Evolutionary conservation across 2,113 vertebrate genomes (phyloP).

Genomic region (Eclectus roratus): DNA sequence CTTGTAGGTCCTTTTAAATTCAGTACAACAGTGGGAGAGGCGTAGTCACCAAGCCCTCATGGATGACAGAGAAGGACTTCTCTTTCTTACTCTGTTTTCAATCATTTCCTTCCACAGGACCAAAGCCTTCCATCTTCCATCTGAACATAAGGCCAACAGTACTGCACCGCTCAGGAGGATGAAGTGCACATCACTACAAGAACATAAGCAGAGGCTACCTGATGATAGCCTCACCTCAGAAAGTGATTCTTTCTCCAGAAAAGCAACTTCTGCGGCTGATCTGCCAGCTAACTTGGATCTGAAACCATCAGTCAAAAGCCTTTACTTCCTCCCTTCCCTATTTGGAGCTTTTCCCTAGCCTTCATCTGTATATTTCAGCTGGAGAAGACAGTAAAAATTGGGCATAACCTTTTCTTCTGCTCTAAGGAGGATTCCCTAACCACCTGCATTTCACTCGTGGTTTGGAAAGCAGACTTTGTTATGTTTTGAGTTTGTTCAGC

Average conservation of each 20-base stretch:
- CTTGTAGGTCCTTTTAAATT: background rate
- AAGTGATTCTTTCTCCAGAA: background rate
- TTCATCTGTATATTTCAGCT: background rate
- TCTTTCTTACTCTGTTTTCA: background rate
- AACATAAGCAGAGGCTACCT: background rate
- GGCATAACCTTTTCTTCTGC: background rate
- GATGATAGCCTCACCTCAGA: fast-evolving
- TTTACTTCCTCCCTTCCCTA: background rate
- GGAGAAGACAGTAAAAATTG: background rate
- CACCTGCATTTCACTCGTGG: background rate
- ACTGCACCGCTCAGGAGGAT: background rate
- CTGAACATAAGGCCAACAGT: background rate
- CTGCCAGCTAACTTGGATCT: background rate
- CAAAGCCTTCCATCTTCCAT: background rate
- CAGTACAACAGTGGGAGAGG: background rate
- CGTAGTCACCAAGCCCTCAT: background rate
- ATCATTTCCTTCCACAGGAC: background rate
- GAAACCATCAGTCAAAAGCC: background rate
- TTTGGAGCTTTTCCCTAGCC: background rate
- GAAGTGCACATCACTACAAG: background rate
- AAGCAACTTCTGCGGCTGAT: background rate
- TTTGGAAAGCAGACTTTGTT: background rate
- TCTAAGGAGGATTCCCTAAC: background rate
- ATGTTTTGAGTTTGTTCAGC: background rate
- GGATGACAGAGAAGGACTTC: background rate